Evolutionary conservation across 2,113 vertebrate genomes (phyloP).

Genomic region (Lycocorax pyrrhopterus): DNA sequence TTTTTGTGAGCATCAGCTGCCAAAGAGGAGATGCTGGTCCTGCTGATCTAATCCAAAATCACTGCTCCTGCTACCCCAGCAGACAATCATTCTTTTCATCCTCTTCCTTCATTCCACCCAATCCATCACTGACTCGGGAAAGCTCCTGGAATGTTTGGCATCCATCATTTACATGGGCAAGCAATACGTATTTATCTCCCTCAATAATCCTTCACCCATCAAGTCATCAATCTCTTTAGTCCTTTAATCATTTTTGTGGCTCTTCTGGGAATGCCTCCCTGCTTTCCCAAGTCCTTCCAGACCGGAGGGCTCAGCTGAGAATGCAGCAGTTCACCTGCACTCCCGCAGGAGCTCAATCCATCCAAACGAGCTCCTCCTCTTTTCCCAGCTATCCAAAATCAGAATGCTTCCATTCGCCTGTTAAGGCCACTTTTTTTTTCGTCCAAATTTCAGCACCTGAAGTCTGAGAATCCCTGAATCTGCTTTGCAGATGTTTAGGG

Average conservation of each 20-base stretch:
- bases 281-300: background rate
- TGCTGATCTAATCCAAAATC: slow-evolving; percentile 4
- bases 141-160: background rate
- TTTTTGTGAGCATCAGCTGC: background rate
- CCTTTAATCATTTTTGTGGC: background rate
- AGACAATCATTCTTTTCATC: background rate
- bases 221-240: background rate
- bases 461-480: background rate
- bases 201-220: background rate
- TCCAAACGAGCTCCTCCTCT: background rate
- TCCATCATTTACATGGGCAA: background rate
- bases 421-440: background rate
- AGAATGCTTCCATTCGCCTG: background rate
- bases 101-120: background rate
- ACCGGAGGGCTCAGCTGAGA: background rate
- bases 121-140: slow-evolving; percentile 1
- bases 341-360: background rate
- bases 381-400: background rate
- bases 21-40: background rate
- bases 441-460: background rate
- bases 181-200: background rate
- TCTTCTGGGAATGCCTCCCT: background rate
- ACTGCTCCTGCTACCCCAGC: background rate
- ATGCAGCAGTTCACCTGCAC: background rate
- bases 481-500: background rate